Conservation (phyloP, 30 jellyfish, hydroid and myxozoan genomes). For the Hydractinia symbiolongicarpus region DNA sequence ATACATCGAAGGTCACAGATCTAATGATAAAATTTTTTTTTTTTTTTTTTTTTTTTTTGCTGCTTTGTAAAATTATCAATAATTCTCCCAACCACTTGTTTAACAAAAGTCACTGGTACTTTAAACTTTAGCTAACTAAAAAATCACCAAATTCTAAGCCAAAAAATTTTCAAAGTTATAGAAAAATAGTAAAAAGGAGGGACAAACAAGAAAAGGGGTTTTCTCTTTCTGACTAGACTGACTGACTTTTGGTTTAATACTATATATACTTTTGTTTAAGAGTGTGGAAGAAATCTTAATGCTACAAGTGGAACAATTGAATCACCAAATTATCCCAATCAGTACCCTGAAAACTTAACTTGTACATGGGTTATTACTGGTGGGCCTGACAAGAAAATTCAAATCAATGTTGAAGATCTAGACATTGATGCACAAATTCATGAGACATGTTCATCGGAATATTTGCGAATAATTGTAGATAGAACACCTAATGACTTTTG, state of each 20-base stretch:
- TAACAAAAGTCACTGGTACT: no score
- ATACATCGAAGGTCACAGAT: no score
- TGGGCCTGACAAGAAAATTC: not conserved
- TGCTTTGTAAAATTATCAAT: no score
- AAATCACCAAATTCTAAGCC: no score
- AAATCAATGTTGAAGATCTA: not conserved
- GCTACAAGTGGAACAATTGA: not conserved
- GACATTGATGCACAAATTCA: not conserved
- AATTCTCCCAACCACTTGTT: no score
- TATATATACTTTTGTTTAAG: not conserved
- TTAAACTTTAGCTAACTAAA: no score
- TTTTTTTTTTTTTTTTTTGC: no score
- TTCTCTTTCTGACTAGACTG: no score
- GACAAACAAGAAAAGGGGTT: no score
- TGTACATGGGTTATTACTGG: slow-evolving; percentile 7
- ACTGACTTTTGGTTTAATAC: not conserved
- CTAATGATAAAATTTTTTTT: no score
- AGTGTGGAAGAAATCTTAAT: slow-evolving; percentile 1
- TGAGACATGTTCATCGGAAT: not conserved
- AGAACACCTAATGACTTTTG: not conserved
- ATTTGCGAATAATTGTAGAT: not conserved
- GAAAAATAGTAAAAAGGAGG: no score
- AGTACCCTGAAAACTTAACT: not conserved
- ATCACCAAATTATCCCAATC: slow-evolving; percentile 10
- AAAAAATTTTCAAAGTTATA: no score